Evolutionary conservation across 2,797 vertebrate genomes (phyloP).

Genomic region (Trichosurus vulpecula): DNA sequence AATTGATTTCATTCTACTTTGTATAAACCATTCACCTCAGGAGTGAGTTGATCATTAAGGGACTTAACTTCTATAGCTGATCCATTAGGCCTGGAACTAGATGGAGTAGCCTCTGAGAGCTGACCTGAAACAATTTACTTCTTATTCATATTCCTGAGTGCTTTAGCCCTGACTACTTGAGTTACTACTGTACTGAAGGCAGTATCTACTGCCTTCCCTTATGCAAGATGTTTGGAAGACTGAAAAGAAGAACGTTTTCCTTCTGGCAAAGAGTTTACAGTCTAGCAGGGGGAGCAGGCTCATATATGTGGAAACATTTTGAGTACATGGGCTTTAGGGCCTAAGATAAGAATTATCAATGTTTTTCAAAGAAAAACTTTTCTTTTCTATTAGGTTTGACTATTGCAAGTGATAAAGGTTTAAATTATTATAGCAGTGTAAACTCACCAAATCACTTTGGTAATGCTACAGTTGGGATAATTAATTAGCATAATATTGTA

Average conservation of each 20-base stretch:
- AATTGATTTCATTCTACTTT: neutral
- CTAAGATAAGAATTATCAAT: neutral
- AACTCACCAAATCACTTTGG: constrained; percentile 35
- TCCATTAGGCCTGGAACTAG: neutral
- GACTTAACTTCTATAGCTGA: neutral
- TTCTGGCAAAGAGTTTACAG: neutral
- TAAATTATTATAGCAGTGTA: constrained; percentile 41
- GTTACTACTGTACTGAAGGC: neutral
- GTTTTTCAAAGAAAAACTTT: neutral
- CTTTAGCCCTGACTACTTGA: neutral
- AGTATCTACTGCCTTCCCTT: too few species aligned
- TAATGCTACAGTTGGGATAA: neutral
- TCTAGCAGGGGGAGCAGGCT: neutral
- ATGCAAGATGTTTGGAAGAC: neutral
- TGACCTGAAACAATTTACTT: neutral
- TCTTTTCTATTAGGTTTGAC: neutral
- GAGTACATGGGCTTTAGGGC: neutral
- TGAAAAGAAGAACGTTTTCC: neutral
- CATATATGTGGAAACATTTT: neutral
- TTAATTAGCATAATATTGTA: constrained; percentile 38
- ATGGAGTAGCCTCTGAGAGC: neutral
- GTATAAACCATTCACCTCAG: neutral
- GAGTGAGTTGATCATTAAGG: neutral
- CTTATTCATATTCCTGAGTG: neutral
- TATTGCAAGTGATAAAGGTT: constrained; percentile 24